Percentiles rank a stretch among this genome's conserved stretches.
phyloP scores from a whole-genome alignment of 2,113 vertebrate species.

The Sclerurus mexicanus region DNA sequence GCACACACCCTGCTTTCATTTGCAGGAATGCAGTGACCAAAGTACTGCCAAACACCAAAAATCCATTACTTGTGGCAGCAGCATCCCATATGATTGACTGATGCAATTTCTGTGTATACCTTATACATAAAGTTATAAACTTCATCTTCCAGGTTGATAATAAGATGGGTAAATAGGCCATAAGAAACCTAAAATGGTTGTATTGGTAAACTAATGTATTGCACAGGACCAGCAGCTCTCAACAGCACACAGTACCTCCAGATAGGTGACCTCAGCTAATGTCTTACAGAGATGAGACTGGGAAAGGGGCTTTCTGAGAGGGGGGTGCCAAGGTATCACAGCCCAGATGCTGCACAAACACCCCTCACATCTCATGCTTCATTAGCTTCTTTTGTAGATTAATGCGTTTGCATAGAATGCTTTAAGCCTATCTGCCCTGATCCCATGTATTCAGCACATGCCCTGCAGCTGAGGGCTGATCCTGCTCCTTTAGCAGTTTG shows the following conservation, averaged over 20 bases:
- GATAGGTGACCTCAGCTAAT: background rate
- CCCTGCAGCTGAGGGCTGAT: background rate
- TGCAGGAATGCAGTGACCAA: background rate
- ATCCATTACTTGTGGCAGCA: background rate
- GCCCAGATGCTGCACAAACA: background rate
- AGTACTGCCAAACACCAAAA: background rate
- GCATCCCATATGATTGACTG: background rate
- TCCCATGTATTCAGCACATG: rapidly evolving
- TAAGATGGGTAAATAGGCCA: background rate
- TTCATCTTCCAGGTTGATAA: background rate
- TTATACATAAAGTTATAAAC: background rate
- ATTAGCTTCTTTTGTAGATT: background rate
- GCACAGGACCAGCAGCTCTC: background rate
- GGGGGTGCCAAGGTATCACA: background rate
- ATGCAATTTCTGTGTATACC: background rate
- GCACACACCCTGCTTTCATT: background rate
- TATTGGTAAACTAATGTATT: background rate
- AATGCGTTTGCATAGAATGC: background rate
- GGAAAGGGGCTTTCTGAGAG: background rate
- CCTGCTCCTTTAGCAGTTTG: background rate
- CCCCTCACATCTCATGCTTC: background rate
- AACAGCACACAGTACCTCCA: background rate
- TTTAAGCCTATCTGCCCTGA: background rate
- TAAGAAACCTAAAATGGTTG: background rate
- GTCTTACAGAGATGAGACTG: background rate